Percentiles rank a stretch among this genome's conserved stretches.
Evolutionary conservation across 2,113 vertebrate species (phyloP).

Genomic region (Puffinus mauretanicus): DNA sequence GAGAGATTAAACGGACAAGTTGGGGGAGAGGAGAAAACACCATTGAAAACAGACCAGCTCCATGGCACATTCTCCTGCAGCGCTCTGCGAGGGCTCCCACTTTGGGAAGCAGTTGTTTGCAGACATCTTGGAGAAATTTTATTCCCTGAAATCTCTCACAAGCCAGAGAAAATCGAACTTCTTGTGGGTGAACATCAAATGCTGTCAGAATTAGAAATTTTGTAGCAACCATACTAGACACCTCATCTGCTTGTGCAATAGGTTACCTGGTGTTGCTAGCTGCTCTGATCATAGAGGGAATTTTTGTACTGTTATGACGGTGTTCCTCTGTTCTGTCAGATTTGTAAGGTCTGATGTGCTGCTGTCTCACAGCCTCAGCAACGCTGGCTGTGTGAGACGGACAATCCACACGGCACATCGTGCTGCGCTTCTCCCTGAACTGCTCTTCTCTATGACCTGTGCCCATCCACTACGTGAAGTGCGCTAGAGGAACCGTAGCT

Average conservation of each 20-base stretch:
- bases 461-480: rapidly evolving
- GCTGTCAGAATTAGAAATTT: background rate
- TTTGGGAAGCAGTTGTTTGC: no score
- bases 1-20: no score
- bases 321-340: background rate
- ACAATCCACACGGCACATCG: background rate
- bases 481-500: no score
- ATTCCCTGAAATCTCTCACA: background rate
- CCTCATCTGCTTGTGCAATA: background rate
- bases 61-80: no score
- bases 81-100: background rate
- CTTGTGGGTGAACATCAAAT: background rate
- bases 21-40: background rate
- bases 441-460: rapidly evolving
- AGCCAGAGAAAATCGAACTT: background rate
- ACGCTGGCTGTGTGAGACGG: background rate
- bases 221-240: no score
- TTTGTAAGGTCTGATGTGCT: background rate
- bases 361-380: background rate
- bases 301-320: background rate
- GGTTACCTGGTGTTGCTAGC: background rate
- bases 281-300: background rate
- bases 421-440: background rate
- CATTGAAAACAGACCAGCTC: background rate
- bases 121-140: no score